phyloP scores from a whole-genome alignment of 2,113 vertebrate species.

The Thamnaconus septentrionalis region DNA sequence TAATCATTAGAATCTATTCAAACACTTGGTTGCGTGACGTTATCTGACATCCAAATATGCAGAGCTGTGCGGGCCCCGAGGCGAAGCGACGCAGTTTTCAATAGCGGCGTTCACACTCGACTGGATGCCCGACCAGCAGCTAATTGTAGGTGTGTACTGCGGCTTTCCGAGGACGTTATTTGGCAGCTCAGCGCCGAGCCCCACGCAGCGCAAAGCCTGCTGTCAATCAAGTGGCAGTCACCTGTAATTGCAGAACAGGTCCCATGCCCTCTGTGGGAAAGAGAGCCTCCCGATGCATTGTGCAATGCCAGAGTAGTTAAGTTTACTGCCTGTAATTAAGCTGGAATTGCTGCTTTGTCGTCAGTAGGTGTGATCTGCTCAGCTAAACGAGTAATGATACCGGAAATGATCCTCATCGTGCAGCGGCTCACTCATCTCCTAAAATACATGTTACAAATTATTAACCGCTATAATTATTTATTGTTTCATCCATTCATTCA shows the following conservation, averaged over 20 bases:
- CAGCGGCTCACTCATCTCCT: too few relatives aligned
- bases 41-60: slow-evolving; percentile 74
- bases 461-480: too few relatives aligned
- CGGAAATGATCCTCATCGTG: too few relatives aligned
- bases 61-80: slow-evolving; percentile 35
- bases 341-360: not conserved
- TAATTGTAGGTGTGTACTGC: slow-evolving; percentile 68
- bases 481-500: too few relatives aligned
- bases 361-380: too few relatives aligned
- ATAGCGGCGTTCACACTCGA: slow-evolving; percentile 47
- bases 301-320: not conserved
- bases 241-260: slow-evolving; percentile 31
- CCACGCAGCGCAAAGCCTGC: slow-evolving; percentile 68
- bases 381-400: too few relatives aligned
- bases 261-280: slow-evolving; percentile 55
- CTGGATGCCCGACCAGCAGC: slow-evolving; percentile 51
- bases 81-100: slow-evolving; percentile 40
- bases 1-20: slow-evolving; percentile 77
- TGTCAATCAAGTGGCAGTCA: slow-evolving; percentile 51
- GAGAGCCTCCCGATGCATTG: not conserved
- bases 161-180: slow-evolving; percentile 51
- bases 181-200: slow-evolving; percentile 50
- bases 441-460: too few relatives aligned
- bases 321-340: slow-evolving; percentile 5
- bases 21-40: slow-evolving; percentile 59